Evolutionary conservation across 2,113 vertebrate species (phyloP).

Genomic region (Xiphorhynchus elegans): DNA sequence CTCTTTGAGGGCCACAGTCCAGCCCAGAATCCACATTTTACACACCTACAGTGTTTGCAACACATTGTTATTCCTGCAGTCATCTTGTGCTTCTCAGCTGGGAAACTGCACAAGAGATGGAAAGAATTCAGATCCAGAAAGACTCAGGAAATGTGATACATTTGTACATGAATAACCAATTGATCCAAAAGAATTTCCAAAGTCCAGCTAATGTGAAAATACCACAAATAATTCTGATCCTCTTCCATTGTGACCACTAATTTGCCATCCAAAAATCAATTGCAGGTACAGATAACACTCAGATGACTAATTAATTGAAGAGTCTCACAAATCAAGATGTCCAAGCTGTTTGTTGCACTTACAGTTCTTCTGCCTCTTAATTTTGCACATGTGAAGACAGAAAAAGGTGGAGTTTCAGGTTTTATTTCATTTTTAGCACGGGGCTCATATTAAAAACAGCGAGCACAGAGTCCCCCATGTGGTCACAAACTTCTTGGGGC

Average conservation of each 20-base stretch:
- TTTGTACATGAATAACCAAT: background rate
- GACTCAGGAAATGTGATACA: background rate
- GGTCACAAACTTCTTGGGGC: too few species aligned
- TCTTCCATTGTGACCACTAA: background rate
- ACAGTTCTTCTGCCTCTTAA: background rate
- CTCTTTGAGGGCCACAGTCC: background rate
- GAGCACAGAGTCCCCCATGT: rapidly evolving
- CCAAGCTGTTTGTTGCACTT: background rate
- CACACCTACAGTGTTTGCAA: background rate
- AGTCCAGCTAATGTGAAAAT: background rate
- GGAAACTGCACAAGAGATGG: rapidly evolving
- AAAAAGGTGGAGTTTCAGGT: rapidly evolving
- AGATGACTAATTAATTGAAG: background rate
- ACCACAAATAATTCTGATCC: too few species aligned
- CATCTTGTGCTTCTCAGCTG: background rate
- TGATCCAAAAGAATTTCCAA: background rate
- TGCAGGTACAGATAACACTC: background rate
- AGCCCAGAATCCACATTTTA: background rate
- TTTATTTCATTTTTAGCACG: background rate
- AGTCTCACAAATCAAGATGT: background rate
- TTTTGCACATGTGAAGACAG: background rate
- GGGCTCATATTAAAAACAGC: rapidly evolving
- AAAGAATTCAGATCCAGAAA: background rate
- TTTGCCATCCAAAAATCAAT: background rate
- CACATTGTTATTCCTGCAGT: background rate